Base-by-base conservation (phyloP, 1,140 invertebrate species). In the Halictus rubicundus region DNA sequence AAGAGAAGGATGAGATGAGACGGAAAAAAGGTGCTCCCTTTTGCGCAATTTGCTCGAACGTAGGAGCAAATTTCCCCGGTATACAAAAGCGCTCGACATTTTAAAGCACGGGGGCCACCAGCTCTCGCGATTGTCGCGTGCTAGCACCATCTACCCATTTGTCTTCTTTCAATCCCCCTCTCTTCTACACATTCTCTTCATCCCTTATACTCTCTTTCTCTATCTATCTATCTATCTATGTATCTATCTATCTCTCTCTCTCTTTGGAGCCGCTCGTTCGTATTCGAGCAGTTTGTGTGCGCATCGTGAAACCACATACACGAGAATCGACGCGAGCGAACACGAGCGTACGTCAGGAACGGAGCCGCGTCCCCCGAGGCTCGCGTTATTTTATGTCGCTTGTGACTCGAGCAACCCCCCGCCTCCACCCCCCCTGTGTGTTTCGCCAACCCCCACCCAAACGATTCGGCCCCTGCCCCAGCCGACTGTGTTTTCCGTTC, bases 341-440 rank as follows among this genome's bases (percentile, higher is more conserved):
- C 72, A 79, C 73, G 68, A 68, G 49, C 72, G 61, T 68, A 68
- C 57, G 46, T 74, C 82, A 75, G 42, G 49, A 79, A 64, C 68
- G 75, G 61, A 69, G 23, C 59, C 52, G 25, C 74, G 74, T 82
- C 85, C 86, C 82, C 71, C 49, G 78, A 64, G 86, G 80, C 83
- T 81, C 71, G 81, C 82, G 81, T 87, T 88, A 89, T 89, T 89
- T 87, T 85, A 84, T 73, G 74, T 86, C 83, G 78, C 84, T 87
- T 75, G 81, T 75, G 87, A 88, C 86, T 87, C 78, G 81, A 54
- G 42, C 42, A 10, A 46, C 0, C 42, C 42, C 42, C 12, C 42
- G 2, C n/a, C 25, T 32, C 16, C 23, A 46, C 27, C 12, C 23
- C 49, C 32, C n/a, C 21, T 57, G 1, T 10, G n/a, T 4, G 2